phyloP scores from a whole-genome alignment of 2,888 invertebrate genomes.

The Dryadula phaetusa region DNA sequence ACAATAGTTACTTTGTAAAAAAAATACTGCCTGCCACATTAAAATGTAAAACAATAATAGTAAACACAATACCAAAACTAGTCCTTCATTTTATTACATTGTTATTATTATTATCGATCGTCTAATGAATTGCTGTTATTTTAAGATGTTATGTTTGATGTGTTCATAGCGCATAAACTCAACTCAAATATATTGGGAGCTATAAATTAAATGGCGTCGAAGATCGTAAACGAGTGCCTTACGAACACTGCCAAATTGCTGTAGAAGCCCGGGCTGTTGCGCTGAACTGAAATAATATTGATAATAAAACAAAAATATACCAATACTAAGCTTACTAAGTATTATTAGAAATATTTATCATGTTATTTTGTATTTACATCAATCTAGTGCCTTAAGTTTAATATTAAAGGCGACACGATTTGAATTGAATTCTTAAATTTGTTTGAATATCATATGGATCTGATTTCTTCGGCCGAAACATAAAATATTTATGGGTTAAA shows the following conservation, averaged over 20 bases:
- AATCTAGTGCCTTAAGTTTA: no score
- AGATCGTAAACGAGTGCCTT: slow-evolving; percentile 42
- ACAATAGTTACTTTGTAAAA: no score
- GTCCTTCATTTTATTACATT: not conserved
- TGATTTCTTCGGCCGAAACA: no score
- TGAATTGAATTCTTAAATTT: no score
- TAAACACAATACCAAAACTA: not conserved
- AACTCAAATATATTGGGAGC: slow-evolving; percentile 20
- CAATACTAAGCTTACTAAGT: slow-evolving; percentile 7
- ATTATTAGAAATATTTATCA: slow-evolving; percentile 6
- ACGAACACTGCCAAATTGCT: slow-evolving; percentile 37
- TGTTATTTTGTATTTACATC: no score
- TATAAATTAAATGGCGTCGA: slow-evolving; percentile 41
- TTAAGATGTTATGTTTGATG: slow-evolving; percentile 27
- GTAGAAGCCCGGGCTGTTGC: slow-evolving; percentile 11
- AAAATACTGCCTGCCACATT: no score
- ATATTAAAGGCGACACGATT: no score
- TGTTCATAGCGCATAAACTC: slow-evolving; percentile 28
- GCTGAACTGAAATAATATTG: slow-evolving; percentile 20
- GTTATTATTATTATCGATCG: not conserved
- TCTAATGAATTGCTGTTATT: not conserved
- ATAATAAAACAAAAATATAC: slow-evolving; percentile 34
- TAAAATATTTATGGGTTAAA: no score
- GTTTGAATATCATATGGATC: no score
- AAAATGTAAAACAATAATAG: no score